These are phyloP conservation scores for Phrynosoma platyrhinos DNA, from an alignment of 2,113 vertebrate species.

Conservation along the genomic window DNA sequence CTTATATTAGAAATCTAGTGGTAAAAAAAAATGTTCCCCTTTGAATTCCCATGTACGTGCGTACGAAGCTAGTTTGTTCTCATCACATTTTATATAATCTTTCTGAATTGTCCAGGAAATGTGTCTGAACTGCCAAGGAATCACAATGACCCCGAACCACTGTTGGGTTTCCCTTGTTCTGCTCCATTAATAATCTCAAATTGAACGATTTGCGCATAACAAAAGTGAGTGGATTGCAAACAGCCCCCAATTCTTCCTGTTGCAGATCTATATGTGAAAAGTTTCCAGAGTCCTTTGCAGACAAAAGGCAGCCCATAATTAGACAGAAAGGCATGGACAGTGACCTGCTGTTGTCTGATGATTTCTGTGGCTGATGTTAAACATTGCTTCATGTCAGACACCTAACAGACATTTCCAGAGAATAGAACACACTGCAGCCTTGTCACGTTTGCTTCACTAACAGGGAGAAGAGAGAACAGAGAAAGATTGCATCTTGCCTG, in stretches of 20 bases:
- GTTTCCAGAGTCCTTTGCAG: background rate
- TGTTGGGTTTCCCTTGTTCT: background rate
- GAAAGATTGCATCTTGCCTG: background rate
- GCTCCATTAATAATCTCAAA: constrained; percentile 52
- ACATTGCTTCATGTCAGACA: background rate
- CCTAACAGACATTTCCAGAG: constrained; percentile 47
- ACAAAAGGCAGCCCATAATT: background rate
- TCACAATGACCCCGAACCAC: background rate
- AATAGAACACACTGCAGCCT: constrained; percentile 2
- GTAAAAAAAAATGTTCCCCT: background rate
- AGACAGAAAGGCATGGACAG: constrained; percentile 22
- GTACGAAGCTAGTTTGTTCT: background rate
- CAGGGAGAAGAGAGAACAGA: background rate
- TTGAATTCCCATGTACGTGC: too few relatives aligned
- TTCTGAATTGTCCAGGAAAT: background rate
- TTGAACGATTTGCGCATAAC: background rate
- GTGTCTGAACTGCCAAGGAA: background rate
- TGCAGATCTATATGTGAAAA: constrained; percentile 36
- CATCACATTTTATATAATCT: background rate
- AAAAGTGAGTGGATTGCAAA: constrained; percentile 41
- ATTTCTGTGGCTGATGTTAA: constrained; percentile 36
- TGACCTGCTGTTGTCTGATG: background rate
- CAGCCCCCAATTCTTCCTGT: background rate
- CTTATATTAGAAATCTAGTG: background rate
- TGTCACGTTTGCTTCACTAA: constrained; percentile 4